phyloP scores from a whole-genome alignment of 2,797 vertebrate genomes.

The Agapornis canus region DNA sequence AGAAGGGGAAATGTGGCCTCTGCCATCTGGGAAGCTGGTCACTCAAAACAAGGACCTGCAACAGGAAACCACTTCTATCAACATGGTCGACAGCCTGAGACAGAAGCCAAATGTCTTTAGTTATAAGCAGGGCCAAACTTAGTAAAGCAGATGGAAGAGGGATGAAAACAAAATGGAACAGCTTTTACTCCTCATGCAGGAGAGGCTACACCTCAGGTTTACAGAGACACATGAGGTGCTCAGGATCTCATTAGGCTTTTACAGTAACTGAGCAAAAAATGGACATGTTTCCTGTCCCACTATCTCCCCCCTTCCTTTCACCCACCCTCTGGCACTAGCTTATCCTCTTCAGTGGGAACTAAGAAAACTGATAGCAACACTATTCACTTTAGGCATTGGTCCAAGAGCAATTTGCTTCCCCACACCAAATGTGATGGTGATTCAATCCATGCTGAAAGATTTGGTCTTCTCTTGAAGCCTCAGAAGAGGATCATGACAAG shows the following conservation, averaged over 20 bases:
- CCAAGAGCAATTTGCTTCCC: neutral
- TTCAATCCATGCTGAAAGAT: neutral
- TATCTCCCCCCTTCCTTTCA: neutral
- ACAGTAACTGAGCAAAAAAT: neutral
- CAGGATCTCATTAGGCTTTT: neutral
- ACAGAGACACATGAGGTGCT: neutral
- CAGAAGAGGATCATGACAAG: neutral
- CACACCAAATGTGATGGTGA: neutral
- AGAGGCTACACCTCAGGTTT: neutral
- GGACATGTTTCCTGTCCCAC: neutral
- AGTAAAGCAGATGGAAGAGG: neutral
- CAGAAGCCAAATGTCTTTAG: neutral
- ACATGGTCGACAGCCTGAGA: neutral
- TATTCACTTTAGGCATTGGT: neutral
- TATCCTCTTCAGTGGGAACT: neutral
- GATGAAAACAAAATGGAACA: neutral
- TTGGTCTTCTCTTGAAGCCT: neutral
- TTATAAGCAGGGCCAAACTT: neutral
- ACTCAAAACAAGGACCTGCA: neutral
- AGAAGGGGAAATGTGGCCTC: neutral
- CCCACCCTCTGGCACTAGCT: fast-evolving
- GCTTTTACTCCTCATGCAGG: neutral
- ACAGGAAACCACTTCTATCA: neutral
- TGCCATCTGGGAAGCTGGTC: neutral
- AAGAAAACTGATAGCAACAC: neutral